A percentile compares a stretch with the other conserved stretches of the same genome.
Evolutionary conservation across 2,113 vertebrate species (phyloP).

Genomic region (Zingel zingel): DNA sequence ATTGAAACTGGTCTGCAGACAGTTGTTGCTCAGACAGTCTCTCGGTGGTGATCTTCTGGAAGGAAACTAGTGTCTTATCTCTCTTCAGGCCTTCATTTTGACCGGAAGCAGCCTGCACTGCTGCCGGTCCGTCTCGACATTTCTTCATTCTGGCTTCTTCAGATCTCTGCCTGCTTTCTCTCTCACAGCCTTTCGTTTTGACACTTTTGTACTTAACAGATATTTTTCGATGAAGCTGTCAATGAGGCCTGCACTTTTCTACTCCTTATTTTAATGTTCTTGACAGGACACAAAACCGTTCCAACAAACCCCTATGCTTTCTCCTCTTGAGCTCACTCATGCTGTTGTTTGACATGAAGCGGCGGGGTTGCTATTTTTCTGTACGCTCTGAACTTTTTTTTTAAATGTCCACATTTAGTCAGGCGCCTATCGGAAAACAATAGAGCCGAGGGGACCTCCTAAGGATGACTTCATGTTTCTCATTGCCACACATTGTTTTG

Average conservation of each 20-base stretch:
- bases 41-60: constrained; percentile 68
- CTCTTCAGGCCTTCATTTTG: constrained; percentile 83
- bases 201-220: constrained; percentile 85
- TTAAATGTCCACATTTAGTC: constrained; percentile 48
- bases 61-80: constrained; percentile 86
- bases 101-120: constrained; percentile 43
- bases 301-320: constrained; percentile 23
- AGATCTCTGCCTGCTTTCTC: constrained; percentile 71
- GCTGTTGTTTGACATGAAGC: constrained; percentile 50
- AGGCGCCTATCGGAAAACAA: constrained; percentile 65
- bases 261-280: constrained; percentile 74
- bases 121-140: constrained; percentile 62
- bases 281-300: constrained; percentile 60
- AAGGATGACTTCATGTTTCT: constrained; percentile 57
- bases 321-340: constrained; percentile 38
- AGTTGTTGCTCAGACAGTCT: constrained; percentile 58
- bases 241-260: constrained; percentile 86
- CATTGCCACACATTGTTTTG: constrained; percentile 59
- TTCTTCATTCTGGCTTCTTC: constrained; percentile 73
- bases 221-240: constrained; percentile 86
- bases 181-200: constrained; percentile 79
- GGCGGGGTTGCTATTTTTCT: constrained; percentile 55
- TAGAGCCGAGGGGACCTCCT: constrained; percentile 49
- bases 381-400: constrained; percentile 49
- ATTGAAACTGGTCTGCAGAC: constrained; percentile 63